Evolutionary conservation across 2,888 invertebrate species (phyloP).

Genomic region (Nesidiocoris tenuis): DNA sequence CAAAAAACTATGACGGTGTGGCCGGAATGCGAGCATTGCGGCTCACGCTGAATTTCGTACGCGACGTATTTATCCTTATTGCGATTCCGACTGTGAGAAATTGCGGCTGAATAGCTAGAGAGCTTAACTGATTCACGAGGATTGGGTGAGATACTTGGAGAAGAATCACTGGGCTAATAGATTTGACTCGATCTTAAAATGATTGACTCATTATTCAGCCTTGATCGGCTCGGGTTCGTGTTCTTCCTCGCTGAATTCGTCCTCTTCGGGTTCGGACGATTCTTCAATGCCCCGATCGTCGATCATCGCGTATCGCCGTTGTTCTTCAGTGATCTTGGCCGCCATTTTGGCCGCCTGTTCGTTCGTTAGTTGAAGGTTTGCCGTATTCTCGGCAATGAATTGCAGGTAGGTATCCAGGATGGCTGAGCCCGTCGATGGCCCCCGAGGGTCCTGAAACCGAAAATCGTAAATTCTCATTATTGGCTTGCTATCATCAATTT

Average conservation of each 20-base stretch:
- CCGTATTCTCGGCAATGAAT: slow-evolving; percentile 80
- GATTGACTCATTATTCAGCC: slow-evolving; percentile 53
- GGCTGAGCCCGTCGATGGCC: slow-evolving; percentile 67
- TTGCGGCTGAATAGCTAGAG: too few species aligned
- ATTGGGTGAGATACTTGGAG: too few species aligned
- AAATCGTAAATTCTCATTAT: too few species aligned
- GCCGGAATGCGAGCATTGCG: too few species aligned
- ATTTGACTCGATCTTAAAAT: not conserved
- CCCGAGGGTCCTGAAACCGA: slow-evolving; percentile 25
- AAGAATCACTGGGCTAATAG: not conserved
- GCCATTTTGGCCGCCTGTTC: slow-evolving; percentile 64
- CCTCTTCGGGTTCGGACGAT: slow-evolving; percentile 61
- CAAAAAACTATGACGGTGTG: too few species aligned
- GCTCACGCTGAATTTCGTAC: too few species aligned
- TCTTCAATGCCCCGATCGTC: slow-evolving; percentile 57
- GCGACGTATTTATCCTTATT: too few species aligned
- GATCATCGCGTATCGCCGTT: slow-evolving; percentile 58
- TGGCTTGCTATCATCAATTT: too few species aligned
- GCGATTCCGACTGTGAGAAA: too few species aligned
- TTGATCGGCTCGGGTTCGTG: slow-evolving; percentile 57
- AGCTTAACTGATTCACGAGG: too few species aligned
- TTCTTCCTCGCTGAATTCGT: slow-evolving; percentile 59
- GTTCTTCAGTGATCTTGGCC: slow-evolving; percentile 61
- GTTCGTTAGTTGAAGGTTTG: slow-evolving; percentile 62
- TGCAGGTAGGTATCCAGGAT: slow-evolving; percentile 85